Evolutionary conservation across 2,888 invertebrate genomes (phyloP).

Genomic region (Amiota minor): DNA sequence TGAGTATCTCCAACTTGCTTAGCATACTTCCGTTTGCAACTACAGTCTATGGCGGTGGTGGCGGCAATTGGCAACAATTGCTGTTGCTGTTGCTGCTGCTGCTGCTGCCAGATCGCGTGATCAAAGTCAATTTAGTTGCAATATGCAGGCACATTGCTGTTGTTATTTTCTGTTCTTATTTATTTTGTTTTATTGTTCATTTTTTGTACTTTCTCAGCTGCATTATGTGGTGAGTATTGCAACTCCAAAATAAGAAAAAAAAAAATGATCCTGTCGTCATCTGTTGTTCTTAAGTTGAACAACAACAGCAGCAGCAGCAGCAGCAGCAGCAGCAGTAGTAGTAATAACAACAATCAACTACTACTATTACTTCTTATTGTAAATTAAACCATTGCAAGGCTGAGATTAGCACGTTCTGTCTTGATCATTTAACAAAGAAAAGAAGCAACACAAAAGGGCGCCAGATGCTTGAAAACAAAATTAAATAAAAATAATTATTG

Average conservation of each 20-base stretch:
- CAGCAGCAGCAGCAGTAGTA: constrained; percentile 26
- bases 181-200: constrained; percentile 37
- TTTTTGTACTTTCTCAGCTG: constrained; percentile 43
- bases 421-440: too few relatives aligned
- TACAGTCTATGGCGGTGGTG: constrained; percentile 45
- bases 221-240: constrained; percentile 48
- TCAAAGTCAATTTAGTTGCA: constrained; percentile 73
- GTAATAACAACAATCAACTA: constrained; percentile 27
- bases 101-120: constrained; percentile 67
- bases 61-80: constrained; percentile 33
- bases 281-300: constrained; percentile 50
- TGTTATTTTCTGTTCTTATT: constrained; percentile 53
- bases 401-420: constrained; percentile 16
- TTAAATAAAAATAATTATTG: constrained; percentile 4
- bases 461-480: constrained; percentile 49
- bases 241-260: background rate
- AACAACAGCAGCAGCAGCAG: constrained; percentile 19
- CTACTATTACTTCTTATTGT: constrained; percentile 50
- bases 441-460: constrained; percentile 32
- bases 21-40: constrained; percentile 70
- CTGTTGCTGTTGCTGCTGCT: constrained; percentile 33
- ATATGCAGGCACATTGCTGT: constrained; percentile 62
- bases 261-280: constrained; percentile 62
- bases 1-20: constrained; percentile 56
- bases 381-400: constrained; percentile 65